A percentile compares a stretch with the other conserved stretches of the same genome.
Conservation (phyloP, 2,113 vertebrate genomes). For the Fregetta grallaria region DNA sequence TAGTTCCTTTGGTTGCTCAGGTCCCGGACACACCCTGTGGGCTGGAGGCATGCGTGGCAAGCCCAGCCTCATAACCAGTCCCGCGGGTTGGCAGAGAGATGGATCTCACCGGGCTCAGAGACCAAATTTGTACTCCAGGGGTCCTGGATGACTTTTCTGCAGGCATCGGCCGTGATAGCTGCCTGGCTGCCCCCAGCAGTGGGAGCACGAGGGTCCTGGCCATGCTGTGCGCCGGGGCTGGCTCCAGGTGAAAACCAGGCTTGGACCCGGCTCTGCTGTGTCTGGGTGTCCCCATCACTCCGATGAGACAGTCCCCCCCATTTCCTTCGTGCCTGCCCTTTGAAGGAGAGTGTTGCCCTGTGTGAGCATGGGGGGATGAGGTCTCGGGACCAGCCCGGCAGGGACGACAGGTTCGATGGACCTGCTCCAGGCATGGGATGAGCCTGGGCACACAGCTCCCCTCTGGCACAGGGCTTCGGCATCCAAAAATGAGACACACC, state of each 20-base stretch:
- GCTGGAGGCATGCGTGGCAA: background rate
- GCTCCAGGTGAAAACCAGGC: no score
- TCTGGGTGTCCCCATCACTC: background rate
- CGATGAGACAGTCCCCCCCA: fast-evolving
- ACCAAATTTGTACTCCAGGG: background rate
- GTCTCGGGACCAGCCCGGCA: fast-evolving
- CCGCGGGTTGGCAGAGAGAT: background rate
- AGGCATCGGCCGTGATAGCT: fast-evolving
- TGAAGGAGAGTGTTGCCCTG: background rate
- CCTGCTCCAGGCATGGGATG: background rate
- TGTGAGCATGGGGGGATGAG: fast-evolving
- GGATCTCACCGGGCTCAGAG: background rate
- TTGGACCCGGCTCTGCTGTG: background rate
- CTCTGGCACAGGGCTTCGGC: background rate
- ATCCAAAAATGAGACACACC: background rate
- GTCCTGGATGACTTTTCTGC: background rate
- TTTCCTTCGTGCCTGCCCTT: background rate
- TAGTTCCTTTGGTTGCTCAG: background rate
- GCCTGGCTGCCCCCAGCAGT: background rate
- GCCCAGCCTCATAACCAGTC: background rate
- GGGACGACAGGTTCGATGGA: background rate
- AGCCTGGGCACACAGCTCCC: background rate
- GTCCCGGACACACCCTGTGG: background rate
- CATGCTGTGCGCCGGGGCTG: fast-evolving
- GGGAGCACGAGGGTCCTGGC: background rate